phyloP scores from a whole-genome alignment of 2,113 vertebrate genomes.

The Hemibagrus wyckioides region DNA sequence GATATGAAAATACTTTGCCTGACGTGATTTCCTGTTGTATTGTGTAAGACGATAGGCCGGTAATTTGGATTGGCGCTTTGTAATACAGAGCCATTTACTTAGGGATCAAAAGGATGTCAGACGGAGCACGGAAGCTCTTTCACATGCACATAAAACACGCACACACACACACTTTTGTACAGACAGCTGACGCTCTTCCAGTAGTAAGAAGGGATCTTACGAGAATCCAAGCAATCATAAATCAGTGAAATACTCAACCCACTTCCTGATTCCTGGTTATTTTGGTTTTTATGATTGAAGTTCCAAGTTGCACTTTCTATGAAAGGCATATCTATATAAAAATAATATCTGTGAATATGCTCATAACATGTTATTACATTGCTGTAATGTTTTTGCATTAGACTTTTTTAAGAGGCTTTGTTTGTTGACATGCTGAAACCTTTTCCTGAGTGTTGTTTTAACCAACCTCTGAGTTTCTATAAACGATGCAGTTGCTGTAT shows the following conservation, averaged over 20 bases:
- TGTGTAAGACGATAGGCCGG: conserved; percentile 62
- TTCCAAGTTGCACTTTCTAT: conserved; percentile 2
- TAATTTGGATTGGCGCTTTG: conserved; percentile 54
- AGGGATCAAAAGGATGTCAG: conserved; percentile 51
- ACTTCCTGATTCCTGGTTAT: conserved; percentile 44
- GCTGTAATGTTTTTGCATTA: neutral
- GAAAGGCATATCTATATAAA: neutral
- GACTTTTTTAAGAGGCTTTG: neutral
- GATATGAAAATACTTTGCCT: conserved; percentile 42
- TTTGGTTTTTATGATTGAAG: conserved; percentile 41
- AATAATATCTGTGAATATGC: neutral
- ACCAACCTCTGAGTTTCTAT: neutral
- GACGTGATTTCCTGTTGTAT: conserved; percentile 69
- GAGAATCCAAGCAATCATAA: conserved; percentile 60
- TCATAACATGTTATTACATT: neutral
- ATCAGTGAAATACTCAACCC: conserved; percentile 45
- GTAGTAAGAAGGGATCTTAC: conserved; percentile 53
- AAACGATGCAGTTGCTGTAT: neutral
- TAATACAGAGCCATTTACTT: conserved; percentile 52
- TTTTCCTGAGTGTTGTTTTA: neutral
- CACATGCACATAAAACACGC: conserved; percentile 29
- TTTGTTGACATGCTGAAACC: neutral
- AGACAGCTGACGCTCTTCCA: conserved; percentile 58
- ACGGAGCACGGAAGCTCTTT: conserved; percentile 52
- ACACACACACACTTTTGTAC: conserved; percentile 44